phyloP scores from a whole-genome alignment of 2,797 vertebrate genomes.

The Gambelia wislizenii region DNA sequence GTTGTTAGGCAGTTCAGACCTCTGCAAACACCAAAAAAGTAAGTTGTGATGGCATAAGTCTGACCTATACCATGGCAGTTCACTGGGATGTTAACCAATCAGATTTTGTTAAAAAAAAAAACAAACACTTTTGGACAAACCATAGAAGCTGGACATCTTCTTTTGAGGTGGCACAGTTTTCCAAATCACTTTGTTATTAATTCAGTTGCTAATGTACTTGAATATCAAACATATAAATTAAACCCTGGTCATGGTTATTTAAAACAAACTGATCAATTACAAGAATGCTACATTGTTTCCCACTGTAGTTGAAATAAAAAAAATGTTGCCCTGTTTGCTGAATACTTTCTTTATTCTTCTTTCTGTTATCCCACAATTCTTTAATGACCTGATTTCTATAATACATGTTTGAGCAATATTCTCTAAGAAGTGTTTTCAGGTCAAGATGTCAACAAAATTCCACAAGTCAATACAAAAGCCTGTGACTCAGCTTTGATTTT shows the following conservation, averaged over 20 bases:
- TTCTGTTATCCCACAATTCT: conserved; percentile 27
- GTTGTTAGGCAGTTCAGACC: too few relatives aligned
- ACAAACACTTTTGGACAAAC: not conserved
- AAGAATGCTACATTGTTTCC: conserved; percentile 5
- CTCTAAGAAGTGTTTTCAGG: conserved; percentile 47
- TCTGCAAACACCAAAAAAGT: too few relatives aligned
- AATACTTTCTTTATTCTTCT: not conserved
- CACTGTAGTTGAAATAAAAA: conserved; percentile 19
- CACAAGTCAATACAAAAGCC: conserved; percentile 15
- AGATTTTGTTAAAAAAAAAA: not conserved
- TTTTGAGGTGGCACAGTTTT: not conserved
- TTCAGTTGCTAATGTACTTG: conserved; percentile 10
- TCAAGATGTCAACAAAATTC: conserved; percentile 35
- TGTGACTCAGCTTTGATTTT: conserved; percentile 45
- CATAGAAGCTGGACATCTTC: not conserved
- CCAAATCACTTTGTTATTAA: too few relatives aligned
- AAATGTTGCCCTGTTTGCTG: not conserved
- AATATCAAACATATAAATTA: conserved; percentile 39
- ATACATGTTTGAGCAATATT: conserved; percentile 34
- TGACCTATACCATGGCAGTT: too few relatives aligned
- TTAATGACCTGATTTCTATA: conserved; percentile 25
- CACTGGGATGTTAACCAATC: too few relatives aligned
- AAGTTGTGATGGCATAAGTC: too few relatives aligned
- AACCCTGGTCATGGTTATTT: conserved; percentile 12
- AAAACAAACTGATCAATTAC: conserved; percentile 28